Conservation (phyloP, 2,888 invertebrate species). For the Gortyna flavago region DNA sequence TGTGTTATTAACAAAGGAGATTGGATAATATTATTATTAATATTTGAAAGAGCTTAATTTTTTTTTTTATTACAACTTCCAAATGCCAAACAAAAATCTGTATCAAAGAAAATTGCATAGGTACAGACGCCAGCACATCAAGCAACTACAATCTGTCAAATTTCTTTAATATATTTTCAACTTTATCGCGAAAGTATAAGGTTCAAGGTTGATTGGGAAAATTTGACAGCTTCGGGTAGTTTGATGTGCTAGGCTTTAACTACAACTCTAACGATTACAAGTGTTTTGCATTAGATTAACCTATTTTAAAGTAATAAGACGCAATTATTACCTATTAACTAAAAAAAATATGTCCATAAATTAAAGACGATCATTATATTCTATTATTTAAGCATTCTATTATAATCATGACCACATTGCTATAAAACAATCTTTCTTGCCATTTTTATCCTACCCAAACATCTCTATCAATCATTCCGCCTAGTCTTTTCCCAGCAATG, state of each 20-base stretch:
- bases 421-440: not conserved
- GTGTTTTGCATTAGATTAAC: not conserved
- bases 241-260: no score
- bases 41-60: no score
- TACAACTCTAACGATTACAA: not conserved
- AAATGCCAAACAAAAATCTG: no score
- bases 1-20: not conserved
- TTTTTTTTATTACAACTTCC: no score
- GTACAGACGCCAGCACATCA: no score
- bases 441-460: not conserved
- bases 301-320: not conserved
- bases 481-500: not conserved
- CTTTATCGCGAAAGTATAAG: no score
- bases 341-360: not conserved
- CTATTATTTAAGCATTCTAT: not conserved
- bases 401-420: not conserved
- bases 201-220: no score
- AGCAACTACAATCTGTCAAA: no score
- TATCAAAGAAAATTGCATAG: not conserved
- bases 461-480: not conserved
- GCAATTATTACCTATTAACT: not conserved
- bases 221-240: no score
- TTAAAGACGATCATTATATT: not conserved
- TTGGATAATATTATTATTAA: not conserved
- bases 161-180: no score